These are phyloP conservation scores for Xestia rhomboidea DNA, from an alignment of 2,888 invertebrate species.

Conservation along the genomic window DNA sequence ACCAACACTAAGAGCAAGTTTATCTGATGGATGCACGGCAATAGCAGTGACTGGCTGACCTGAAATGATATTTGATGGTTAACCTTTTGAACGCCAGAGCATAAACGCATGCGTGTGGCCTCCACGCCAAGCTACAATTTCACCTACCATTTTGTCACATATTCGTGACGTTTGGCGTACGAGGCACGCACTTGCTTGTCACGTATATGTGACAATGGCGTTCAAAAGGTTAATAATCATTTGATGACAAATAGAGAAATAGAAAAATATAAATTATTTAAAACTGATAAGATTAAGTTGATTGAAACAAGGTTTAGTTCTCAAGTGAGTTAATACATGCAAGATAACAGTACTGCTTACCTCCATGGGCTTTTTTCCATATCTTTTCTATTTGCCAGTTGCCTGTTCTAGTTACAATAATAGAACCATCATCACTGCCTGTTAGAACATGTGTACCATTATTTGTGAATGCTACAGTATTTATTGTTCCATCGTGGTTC, in stretches of 20 bases:
- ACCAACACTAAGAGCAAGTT: constrained; percentile 96
- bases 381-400: constrained; percentile 96
- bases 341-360: constrained; percentile 66
- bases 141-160: no score
- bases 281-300: background rate
- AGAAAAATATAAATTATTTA: background rate
- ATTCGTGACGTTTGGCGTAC: no score
- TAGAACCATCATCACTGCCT: constrained; percentile 95
- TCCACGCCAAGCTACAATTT: no score
- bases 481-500: constrained; percentile 96
- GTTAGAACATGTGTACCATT: constrained; percentile 95
- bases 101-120: no score
- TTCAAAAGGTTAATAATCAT: no score
- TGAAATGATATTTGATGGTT: constrained; percentile 66
- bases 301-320: background rate
- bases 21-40: constrained; percentile 96
- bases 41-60: constrained; percentile 93
- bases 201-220: no score
- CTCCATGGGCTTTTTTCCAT: constrained; percentile 96
- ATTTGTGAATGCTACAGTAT: constrained; percentile 94
- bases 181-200: no score
- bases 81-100: no score
- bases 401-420: constrained; percentile 95
- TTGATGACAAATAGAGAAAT: background rate
- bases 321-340: background rate